phyloP scores from a whole-genome alignment of 2,797 vertebrate genomes.

The Hypotaenidia philippensis region DNA sequence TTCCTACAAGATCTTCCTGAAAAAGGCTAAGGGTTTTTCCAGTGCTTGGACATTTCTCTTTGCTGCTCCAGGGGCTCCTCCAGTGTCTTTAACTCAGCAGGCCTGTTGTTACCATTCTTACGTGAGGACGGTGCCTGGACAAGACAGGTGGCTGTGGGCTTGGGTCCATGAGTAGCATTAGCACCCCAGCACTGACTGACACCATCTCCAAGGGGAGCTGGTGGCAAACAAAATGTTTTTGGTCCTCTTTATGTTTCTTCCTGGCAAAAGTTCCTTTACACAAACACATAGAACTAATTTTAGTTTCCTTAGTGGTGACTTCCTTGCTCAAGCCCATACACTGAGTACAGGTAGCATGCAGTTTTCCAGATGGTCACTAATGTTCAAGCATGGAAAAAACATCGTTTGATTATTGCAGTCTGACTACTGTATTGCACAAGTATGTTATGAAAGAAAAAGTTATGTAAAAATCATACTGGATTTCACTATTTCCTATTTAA shows the following conservation, averaged over 20 bases:
- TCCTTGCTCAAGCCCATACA: background rate
- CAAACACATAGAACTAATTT: background rate
- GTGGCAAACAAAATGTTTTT: background rate
- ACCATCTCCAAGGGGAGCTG: background rate
- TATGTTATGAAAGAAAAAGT: background rate
- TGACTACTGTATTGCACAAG: background rate
- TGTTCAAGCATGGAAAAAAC: background rate
- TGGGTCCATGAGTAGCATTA: background rate
- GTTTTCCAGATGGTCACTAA: background rate
- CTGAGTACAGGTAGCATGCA: background rate
- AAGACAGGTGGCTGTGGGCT: accelerated
- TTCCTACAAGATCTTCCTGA: background rate
- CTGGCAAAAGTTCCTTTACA: background rate
- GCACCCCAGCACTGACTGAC: background rate
- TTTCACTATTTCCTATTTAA: slow-evolving; percentile 51
- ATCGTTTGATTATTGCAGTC: background rate
- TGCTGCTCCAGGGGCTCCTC: background rate
- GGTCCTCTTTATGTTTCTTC: background rate
- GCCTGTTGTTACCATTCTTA: background rate
- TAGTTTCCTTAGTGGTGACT: background rate
- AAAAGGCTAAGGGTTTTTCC: background rate
- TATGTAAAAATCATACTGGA: background rate
- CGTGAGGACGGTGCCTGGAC: background rate
- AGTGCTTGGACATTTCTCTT: background rate
- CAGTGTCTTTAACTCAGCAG: background rate